Percentiles rank a stretch among this genome's conserved stretches.
phyloP scores from a whole-genome alignment of 2,113 vertebrate species.

The Abramis brama region DNA sequence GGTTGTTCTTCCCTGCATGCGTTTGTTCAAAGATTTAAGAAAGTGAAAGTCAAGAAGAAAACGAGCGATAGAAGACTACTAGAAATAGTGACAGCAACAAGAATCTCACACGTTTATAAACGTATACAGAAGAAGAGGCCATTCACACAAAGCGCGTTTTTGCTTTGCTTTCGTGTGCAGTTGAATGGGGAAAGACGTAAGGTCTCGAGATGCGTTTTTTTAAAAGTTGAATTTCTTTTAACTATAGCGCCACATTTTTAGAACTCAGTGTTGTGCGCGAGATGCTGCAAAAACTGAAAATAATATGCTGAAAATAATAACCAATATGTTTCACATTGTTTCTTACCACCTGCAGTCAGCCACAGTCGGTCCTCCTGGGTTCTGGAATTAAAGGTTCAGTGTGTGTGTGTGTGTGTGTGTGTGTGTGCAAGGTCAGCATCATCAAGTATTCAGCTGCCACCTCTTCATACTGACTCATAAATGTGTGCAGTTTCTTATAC shows the following conservation, averaged over 20 bases:
- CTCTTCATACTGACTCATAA: constrained; percentile 41
- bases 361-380: constrained; percentile 11
- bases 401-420: constrained; percentile 16
- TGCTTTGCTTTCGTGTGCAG: too few species aligned
- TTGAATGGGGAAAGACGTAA: too few species aligned
- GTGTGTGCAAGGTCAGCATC: constrained; percentile 57
- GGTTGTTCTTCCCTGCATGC: constrained; percentile 24
- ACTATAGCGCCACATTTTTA: too few species aligned
- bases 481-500: not conserved
- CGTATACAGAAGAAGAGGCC: not conserved
- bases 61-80: not conserved
- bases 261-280: too few species aligned
- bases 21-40: constrained; percentile 17
- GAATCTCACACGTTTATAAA: not conserved
- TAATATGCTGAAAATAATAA: too few species aligned
- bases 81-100: not conserved
- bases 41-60: constrained; percentile 25
- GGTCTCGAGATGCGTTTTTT: too few species aligned
- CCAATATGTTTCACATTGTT: too few species aligned
- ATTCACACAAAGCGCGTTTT: too few species aligned
- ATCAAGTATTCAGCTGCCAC: constrained; percentile 51
- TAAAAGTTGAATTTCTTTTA: too few species aligned
- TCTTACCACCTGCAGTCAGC: constrained; percentile 46
- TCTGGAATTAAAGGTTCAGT: constrained; percentile 36
- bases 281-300: too few species aligned